Evolutionary conservation across 2,888 invertebrate species (phyloP).

Genomic region (Tiliacea aurago): DNA sequence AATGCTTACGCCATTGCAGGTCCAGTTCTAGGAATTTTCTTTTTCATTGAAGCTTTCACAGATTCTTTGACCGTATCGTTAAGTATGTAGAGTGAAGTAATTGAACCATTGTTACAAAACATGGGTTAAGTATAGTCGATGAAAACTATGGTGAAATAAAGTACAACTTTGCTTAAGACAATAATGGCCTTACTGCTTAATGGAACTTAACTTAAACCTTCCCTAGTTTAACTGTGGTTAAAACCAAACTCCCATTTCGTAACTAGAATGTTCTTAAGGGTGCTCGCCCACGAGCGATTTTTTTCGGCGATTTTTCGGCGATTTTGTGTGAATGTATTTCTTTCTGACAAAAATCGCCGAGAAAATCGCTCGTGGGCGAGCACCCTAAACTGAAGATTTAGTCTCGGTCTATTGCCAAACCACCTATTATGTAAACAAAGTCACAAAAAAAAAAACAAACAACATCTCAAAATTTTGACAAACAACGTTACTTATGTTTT

Average conservation of each 20-base stretch:
- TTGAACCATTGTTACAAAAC: constrained; percentile 1
- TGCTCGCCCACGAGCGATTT: too few relatives aligned
- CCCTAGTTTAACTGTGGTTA: not conserved
- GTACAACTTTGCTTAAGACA: not conserved
- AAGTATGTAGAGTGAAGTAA: not conserved
- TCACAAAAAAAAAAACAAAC: too few relatives aligned
- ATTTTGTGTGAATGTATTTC: too few relatives aligned
- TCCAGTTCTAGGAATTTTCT: constrained; percentile 25
- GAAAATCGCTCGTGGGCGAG: too few relatives aligned
- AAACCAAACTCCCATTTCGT: constrained; percentile 3
- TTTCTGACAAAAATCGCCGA: too few relatives aligned
- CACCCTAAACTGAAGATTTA: too few relatives aligned
- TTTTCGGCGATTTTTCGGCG: too few relatives aligned
- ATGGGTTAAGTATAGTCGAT: not conserved
- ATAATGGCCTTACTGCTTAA: not conserved
- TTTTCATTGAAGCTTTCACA: constrained; percentile 5
- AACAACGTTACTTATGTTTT: too few relatives aligned
- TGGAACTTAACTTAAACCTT: not conserved
- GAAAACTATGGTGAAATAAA: not conserved
- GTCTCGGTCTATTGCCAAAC: too few relatives aligned
- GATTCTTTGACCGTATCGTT: constrained; percentile 5
- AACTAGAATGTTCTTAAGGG: not conserved
- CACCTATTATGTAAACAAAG: too few relatives aligned
- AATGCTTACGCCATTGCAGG: constrained; percentile 22
- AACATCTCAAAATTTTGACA: too few relatives aligned